These are phyloP conservation scores for Hydropotes inermis DNA, from an alignment of 2,113 vertebrate species.

Conservation along the genomic window DNA sequence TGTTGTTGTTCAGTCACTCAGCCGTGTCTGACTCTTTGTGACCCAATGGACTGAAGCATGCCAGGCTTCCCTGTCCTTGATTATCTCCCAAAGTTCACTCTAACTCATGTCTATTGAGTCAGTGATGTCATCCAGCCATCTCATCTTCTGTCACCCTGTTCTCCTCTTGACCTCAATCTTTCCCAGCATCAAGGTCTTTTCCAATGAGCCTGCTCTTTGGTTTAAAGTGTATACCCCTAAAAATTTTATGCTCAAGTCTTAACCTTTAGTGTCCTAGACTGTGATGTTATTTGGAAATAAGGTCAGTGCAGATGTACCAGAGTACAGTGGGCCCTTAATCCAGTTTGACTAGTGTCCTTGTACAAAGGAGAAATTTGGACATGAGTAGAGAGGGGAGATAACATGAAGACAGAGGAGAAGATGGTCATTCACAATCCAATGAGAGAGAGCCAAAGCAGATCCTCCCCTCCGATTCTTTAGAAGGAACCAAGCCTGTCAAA, in stretches of 20 bases:
- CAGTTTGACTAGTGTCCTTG: not conserved
- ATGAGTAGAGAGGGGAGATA: not conserved
- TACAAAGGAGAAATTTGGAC: not conserved
- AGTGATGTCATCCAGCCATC: not conserved
- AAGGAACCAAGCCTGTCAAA: not conserved
- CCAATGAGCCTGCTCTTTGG: not conserved
- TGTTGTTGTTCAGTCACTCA: not conserved
- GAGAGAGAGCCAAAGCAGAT: not conserved
- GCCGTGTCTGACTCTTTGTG: rapidly evolving
- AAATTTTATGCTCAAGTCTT: not conserved
- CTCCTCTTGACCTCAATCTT: not conserved
- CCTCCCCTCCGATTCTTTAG: not conserved
- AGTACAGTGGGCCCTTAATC: not conserved
- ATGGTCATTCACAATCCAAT: too few species aligned
- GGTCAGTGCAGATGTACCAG: not conserved
- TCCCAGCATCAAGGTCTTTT: not conserved
- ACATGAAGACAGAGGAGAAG: not conserved
- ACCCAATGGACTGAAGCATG: not conserved
- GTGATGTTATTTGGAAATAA: not conserved
- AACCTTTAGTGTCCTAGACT: not conserved
- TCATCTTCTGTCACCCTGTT: not conserved
- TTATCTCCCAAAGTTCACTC: not conserved
- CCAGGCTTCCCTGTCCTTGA: not conserved
- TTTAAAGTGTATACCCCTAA: not conserved
- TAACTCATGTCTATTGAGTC: not conserved